Evolutionary conservation across 53 echinoderm and acorn worm species (phyloP).

Genomic region (Echinometra lucunter): DNA sequence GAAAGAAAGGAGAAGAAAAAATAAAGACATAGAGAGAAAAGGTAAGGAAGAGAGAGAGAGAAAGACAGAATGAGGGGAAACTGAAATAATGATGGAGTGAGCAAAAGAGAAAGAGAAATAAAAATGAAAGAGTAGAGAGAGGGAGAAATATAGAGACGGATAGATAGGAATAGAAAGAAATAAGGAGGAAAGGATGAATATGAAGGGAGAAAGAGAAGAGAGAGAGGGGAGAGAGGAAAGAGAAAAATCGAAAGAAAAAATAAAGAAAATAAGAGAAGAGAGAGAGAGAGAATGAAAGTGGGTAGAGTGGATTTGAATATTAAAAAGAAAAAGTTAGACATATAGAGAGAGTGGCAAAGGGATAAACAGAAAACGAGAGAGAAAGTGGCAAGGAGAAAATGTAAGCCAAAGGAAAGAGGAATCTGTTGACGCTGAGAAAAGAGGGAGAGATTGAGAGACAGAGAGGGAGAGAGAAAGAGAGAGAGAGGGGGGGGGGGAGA

Average conservation of each 20-base stretch:
- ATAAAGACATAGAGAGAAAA: not conserved
- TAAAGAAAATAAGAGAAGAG: not conserved
- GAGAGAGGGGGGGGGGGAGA: not conserved
- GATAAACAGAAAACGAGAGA: not conserved
- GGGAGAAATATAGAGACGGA: not conserved
- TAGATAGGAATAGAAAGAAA: not conserved
- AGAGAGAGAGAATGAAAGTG: not conserved
- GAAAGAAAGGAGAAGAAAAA: not conserved
- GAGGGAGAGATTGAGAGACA: not conserved
- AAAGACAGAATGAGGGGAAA: not conserved
- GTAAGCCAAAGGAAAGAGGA: too few species aligned
- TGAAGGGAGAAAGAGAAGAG: not conserved
- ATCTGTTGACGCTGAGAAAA: not conserved
- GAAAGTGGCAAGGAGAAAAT: not conserved
- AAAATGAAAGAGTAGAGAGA: not conserved
- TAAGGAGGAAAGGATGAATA: not conserved
- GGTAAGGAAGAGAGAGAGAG: not conserved
- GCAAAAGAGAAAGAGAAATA: not conserved
- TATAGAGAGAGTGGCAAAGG: not conserved
- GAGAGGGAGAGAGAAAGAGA: not conserved
- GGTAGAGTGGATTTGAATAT: too few species aligned
- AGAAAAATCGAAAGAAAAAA: not conserved
- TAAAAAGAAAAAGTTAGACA: not conserved
- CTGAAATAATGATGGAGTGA: not conserved
- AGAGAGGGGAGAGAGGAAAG: not conserved